Conservation (phyloP, 2,113 vertebrate species). For the Pycnonotus jocosus region DNA sequence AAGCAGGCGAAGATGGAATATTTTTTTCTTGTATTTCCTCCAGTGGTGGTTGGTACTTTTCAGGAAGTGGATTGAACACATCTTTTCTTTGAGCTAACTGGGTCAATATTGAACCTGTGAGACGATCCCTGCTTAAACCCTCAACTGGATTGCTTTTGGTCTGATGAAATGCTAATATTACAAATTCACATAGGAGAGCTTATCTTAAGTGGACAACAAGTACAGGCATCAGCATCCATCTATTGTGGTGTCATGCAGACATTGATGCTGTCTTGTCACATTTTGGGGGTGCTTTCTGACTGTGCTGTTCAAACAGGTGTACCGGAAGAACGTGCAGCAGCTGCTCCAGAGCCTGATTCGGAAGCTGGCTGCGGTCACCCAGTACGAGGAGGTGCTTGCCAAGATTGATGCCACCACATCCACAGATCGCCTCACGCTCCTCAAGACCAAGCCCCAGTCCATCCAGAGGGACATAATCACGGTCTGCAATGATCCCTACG, state of each 20-base stretch:
- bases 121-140: not conserved
- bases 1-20: not conserved
- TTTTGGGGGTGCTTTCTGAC: not conserved
- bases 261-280: not conserved
- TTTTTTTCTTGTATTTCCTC: not conserved
- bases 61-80: not conserved
- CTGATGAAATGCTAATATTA: not conserved
- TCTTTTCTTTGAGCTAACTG: not conserved
- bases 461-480: slow-evolving; percentile 86
- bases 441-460: slow-evolving; percentile 87
- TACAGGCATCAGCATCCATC: not conserved
- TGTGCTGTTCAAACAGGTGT: slow-evolving; percentile 69
- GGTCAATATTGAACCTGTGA: not conserved
- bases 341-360: slow-evolving; percentile 85
- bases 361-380: slow-evolving; percentile 82
- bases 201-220: not conserved
- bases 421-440: slow-evolving; percentile 76
- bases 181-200: not conserved
- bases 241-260: not conserved
- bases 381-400: slow-evolving; percentile 89
- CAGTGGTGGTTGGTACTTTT: not conserved
- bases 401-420: slow-evolving; percentile 82
- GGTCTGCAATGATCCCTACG: slow-evolving; percentile 89
- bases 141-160: not conserved
- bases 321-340: slow-evolving; percentile 84